Evolutionary conservation across 92 coral and sea anemone species (phyloP), one percentile per base, ranked within the genome.

Genomic region (Epizoanthus scotinus): DNA sequence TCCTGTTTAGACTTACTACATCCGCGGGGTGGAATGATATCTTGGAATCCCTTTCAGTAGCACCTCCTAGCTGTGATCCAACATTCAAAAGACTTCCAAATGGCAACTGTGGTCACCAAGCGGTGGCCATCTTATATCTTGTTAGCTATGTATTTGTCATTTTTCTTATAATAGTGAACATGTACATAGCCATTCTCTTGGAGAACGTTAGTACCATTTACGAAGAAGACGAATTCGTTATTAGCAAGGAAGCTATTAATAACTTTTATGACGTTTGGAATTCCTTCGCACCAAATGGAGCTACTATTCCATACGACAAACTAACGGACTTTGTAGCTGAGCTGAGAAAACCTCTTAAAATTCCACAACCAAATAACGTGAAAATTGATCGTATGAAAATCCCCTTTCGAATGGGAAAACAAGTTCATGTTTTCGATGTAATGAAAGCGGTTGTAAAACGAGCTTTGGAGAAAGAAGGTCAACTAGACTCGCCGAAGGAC

Each of bases 1-100:
- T 95, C 63, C 62, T 95, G 79, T 93, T 95, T 56, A 98, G 95
- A n/a, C 70, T 95, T 36, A 69, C 94, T 31, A 93, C 99, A 57
- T 93, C 95, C 3, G 88, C 99, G 1, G 99, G 99, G 0, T 95
- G 99, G 98, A 93, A 95, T 49, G 99, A 95, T 77, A 82, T 95
- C 28, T 65, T 95, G 66, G 92, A 84, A 10, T 85, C 91, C 6
- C 89, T 95, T 80, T 83, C 87, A 83, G 85, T 95, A 24, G 92
- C 86, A 34, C 89, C 92, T 5, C 99, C 99, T 7, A 71, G 87
- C 63, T 95, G 99, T 49, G 92, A 95, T 59, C 68, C 67, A 56
- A 24, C 66, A 22, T 75, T 56, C 27, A 82, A 70, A 44, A 88
- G 87, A 57, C 77, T 89, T 21, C 93, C 90, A 0, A 87, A 93